Evolutionary conservation across 2,797 vertebrate species (phyloP).

Genomic region (Scolopax bukidnonensis): DNA sequence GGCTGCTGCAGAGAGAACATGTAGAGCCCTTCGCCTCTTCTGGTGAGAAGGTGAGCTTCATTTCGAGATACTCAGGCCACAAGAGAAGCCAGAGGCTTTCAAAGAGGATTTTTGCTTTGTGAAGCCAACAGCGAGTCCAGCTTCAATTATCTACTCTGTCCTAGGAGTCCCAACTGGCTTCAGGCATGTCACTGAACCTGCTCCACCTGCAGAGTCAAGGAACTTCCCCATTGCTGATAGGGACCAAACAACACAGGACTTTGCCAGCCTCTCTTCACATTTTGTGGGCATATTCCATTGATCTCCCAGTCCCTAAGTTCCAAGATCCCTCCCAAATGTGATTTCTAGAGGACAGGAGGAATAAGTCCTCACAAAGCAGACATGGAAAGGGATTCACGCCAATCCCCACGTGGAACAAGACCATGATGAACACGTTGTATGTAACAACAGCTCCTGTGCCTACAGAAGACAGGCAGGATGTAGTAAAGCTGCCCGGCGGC

Average conservation of each 20-base stretch:
- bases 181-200: constrained; percentile 4
- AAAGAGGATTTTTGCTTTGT: neutral
- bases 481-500: neutral
- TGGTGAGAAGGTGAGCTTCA: neutral
- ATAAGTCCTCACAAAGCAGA: neutral
- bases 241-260: neutral
- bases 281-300: neutral
- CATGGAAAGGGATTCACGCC: neutral
- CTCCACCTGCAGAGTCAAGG: neutral
- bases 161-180: neutral
- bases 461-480: neutral
- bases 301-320: neutral
- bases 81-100: neutral
- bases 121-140: neutral
- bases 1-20: neutral
- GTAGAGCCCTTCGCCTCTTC: neutral
- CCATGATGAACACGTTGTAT: accelerated
- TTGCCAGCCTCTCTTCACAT: neutral
- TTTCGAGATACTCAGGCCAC: neutral
- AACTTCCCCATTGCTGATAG: neutral
- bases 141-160: neutral
- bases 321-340: neutral
- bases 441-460: neutral
- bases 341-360: neutral
- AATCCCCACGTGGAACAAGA: accelerated